phyloP scores from a whole-genome alignment of 2,888 invertebrate species.

The Villa cingulata region DNA sequence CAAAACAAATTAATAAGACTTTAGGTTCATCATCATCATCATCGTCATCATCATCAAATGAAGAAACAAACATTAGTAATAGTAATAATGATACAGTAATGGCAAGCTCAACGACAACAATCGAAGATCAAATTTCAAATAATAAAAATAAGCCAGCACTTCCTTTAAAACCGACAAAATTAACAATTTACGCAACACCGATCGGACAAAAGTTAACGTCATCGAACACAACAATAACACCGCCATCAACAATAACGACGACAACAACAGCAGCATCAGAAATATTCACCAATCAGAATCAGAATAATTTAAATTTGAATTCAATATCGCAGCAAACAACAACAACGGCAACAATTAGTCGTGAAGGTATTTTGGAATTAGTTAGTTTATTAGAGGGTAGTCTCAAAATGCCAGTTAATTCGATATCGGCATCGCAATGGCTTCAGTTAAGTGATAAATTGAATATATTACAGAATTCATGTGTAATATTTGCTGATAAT shows the following conservation, averaged over 20 bases:
- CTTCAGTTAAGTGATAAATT: conserved; percentile 67
- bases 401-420: conserved; percentile 41
- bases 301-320: not conserved
- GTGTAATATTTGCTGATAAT: conserved; percentile 69
- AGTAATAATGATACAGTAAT: conserved; percentile 10
- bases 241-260: conserved; percentile 20
- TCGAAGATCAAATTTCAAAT: conserved; percentile 12
- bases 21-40: conserved; percentile 17
- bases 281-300: not conserved
- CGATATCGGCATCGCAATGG: conserved; percentile 51
- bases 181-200: conserved; percentile 67
- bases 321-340: conserved; percentile 27
- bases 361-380: conserved; percentile 50
- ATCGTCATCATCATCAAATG: conserved; percentile 13
- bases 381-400: conserved; percentile 51
- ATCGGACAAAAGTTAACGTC: conserved; percentile 29
- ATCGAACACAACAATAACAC: conserved; percentile 13
- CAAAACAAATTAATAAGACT: conserved; percentile 37
- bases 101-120: conserved; percentile 2
- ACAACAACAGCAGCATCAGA: conserved; percentile 9
- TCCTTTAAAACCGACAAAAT: conserved; percentile 52
- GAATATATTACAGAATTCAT: conserved; percentile 67
- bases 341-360: conserved; percentile 38
- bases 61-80: conserved; percentile 1
- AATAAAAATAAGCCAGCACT: conserved; percentile 49